These are phyloP conservation scores for Drosophila rubida DNA, from an alignment of 2,888 invertebrate species.

Conservation along the genomic window DNA sequence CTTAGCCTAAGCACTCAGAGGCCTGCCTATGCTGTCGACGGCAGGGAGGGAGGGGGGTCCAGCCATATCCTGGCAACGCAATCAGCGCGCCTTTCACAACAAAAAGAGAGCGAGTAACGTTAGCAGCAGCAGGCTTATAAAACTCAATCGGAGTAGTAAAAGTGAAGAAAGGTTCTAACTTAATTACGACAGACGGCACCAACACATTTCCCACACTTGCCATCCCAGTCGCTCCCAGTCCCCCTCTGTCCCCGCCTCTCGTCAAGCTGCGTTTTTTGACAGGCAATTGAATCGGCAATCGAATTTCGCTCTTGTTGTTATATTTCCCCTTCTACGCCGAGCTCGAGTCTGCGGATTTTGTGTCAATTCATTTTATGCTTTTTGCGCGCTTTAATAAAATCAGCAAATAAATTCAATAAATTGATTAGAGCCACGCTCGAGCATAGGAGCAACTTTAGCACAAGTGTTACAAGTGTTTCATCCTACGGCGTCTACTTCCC, in stretches of 20 bases:
- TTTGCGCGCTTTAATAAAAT: constrained; percentile 73
- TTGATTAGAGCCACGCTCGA: constrained; percentile 59
- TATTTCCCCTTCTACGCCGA: background rate
- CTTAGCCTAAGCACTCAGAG: constrained; percentile 49
- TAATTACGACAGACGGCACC: constrained; percentile 61
- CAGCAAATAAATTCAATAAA: constrained; percentile 76
- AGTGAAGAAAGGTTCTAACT: constrained; percentile 69
- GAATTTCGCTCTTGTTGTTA: constrained; percentile 40
- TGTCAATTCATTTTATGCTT: constrained; percentile 53
- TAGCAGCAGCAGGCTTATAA: background rate
- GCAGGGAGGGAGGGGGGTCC: too few relatives aligned
- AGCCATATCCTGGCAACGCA: constrained; percentile 56
- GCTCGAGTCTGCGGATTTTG: constrained; percentile 21
- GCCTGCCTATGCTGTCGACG: background rate
- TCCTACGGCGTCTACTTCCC: too few relatives aligned
- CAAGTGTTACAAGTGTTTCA: constrained; percentile 62
- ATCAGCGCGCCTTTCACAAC: constrained; percentile 60
- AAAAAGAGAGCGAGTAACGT: background rate
- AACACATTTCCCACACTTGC: constrained; percentile 18
- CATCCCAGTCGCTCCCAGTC: background rate
- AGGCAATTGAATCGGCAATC: constrained; percentile 64
- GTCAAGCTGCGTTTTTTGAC: constrained; percentile 47
- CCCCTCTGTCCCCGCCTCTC: background rate
- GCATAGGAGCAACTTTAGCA: constrained; percentile 29
- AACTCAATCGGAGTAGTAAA: constrained; percentile 19